phyloP scores from a whole-genome alignment of 1,140 invertebrate genomes.

The Drosophila lowei region DNA sequence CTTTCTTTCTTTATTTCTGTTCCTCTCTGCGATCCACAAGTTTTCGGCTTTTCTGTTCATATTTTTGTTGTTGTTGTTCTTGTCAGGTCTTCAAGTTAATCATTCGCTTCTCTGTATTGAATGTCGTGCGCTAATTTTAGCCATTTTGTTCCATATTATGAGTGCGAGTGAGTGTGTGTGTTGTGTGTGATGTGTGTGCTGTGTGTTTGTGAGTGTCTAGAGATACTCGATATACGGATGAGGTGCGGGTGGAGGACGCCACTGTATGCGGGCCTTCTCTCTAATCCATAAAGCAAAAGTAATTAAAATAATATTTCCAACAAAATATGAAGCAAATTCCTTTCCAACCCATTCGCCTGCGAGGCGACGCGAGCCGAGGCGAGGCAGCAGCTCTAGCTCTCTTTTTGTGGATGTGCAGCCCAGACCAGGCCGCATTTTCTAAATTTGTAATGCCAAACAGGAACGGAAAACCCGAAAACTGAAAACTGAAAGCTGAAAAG shows the following conservation, averaged over 20 bases:
- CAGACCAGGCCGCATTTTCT: constrained; percentile 75
- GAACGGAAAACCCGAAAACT: constrained; percentile 18
- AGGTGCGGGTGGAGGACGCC: too few species aligned
- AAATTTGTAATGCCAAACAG: constrained; percentile 78
- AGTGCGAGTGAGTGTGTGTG: constrained; percentile 27
- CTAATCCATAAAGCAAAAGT: constrained; percentile 77
- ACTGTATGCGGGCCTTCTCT: too few species aligned
- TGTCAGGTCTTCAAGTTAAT: constrained; percentile 65
- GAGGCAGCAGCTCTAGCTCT: constrained; percentile 8
- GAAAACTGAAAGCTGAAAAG: too few species aligned
- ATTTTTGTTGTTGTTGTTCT: constrained; percentile 63
- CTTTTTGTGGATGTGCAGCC: constrained; percentile 7
- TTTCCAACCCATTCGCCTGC: constrained; percentile 32
- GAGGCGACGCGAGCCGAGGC: constrained; percentile 1
- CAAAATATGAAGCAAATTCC: constrained; percentile 50
- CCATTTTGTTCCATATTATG: constrained; percentile 78
- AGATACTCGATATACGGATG: too few species aligned
- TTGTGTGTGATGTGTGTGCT: constrained; percentile 14
- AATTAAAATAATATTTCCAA: constrained; percentile 78
- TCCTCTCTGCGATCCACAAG: constrained; percentile 11
- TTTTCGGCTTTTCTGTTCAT: constrained; percentile 63
- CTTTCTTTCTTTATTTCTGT: constrained; percentile 47
- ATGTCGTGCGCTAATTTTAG: constrained; percentile 83
- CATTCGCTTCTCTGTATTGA: constrained; percentile 81
- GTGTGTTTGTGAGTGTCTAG: constrained; percentile 21